These are phyloP conservation scores for Folsomia candida DNA, from an alignment of 2,888 invertebrate species.

Conservation along the genomic window DNA sequence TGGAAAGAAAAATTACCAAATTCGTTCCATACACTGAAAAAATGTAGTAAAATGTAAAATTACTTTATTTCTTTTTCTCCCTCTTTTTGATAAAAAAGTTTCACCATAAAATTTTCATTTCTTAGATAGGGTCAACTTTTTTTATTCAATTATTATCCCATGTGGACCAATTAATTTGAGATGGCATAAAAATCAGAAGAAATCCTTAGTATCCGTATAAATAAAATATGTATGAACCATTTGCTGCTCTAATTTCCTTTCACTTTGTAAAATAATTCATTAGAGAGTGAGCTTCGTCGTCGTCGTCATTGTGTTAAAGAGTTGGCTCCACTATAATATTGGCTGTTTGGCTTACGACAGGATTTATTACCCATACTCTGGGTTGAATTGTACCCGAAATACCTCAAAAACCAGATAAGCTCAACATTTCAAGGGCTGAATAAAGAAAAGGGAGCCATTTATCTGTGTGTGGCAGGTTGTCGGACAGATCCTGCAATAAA, in stretches of 20 bases:
- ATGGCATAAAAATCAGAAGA: neutral
- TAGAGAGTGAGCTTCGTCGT: neutral
- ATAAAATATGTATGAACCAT: too few relatives aligned
- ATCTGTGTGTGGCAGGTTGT: neutral
- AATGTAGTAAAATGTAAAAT: neutral
- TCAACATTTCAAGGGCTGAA: neutral
- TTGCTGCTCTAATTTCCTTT: neutral
- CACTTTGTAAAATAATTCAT: neutral
- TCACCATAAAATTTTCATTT: neutral
- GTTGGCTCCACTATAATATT: neutral
- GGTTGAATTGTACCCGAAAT: neutral
- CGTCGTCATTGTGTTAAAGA: neutral
- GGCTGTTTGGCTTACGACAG: neutral
- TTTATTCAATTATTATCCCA: neutral
- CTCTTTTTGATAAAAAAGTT: neutral
- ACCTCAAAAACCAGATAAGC: neutral
- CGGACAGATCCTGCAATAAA: slow-evolving; percentile 7
- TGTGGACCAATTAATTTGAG: neutral
- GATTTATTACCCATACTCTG: neutral
- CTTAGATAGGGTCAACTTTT: neutral
- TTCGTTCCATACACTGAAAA: neutral
- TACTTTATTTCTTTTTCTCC: neutral
- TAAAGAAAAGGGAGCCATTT: neutral
- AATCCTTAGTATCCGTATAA: too few relatives aligned
- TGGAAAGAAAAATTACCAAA: neutral